Evolutionary conservation across 1,140 invertebrate genomes (phyloP).

Genomic region (Trichonephila inaurata): DNA sequence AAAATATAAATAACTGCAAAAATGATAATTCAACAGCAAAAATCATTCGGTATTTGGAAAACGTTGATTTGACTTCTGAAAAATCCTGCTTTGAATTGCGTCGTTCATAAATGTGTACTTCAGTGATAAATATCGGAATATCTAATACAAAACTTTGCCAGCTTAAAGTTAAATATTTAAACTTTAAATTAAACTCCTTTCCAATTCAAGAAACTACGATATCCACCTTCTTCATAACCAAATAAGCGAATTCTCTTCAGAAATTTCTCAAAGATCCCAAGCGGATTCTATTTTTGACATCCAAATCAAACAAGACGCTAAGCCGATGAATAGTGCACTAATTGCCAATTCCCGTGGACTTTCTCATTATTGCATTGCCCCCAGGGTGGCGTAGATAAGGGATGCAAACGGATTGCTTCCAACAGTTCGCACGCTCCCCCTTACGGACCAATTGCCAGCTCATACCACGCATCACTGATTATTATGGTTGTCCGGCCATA

Average conservation of each 20-base stretch:
- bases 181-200: too few relatives aligned
- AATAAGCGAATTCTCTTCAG: not conserved
- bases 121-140: too few relatives aligned
- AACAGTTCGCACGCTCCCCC: not conserved
- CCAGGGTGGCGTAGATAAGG: not conserved
- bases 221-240: not conserved
- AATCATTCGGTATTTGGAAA: too few relatives aligned
- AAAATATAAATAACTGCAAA: too few relatives aligned
- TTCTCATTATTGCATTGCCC: constrained; percentile 24
- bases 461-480: constrained; percentile 22
- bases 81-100: too few relatives aligned
- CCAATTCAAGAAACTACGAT: too few relatives aligned
- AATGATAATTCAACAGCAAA: too few relatives aligned
- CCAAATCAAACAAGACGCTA: not conserved
- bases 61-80: too few relatives aligned
- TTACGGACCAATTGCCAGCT: constrained; percentile 5
- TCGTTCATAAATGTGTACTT: too few relatives aligned
- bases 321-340: not conserved
- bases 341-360: constrained; percentile 11
- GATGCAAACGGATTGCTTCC: constrained; percentile 7
- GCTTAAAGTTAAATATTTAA: too few relatives aligned
- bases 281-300: not conserved
- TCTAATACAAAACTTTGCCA: too few relatives aligned
- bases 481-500: constrained; percentile 12
- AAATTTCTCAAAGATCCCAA: not conserved